Base-by-base conservation (phyloP, 2,888 invertebrate species). In the Crematogaster levior region DNA sequence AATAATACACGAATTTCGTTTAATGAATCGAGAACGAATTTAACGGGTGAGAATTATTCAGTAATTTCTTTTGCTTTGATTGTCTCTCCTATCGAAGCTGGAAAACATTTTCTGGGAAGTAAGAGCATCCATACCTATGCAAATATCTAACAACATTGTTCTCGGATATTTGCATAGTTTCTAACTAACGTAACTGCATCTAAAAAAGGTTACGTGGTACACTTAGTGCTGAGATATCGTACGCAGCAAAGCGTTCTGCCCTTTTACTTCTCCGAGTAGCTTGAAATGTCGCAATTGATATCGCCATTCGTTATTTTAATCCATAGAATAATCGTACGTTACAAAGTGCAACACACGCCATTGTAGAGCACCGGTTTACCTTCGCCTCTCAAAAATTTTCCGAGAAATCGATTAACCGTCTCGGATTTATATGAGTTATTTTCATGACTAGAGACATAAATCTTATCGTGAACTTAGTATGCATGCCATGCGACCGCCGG, bases 401-500 rank as follows among this genome's bases (percentile, higher is more conserved):
- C 24, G 12, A 65, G 65, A 84, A 84, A 88, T 89, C 83, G 80
- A 84, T 88, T 86, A 87, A 86, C 77, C 87, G 84, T 70, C 34
- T n/a, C 77, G 72, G 83, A 56, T 61, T 70, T 48, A 21, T 27
- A 30, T 37, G 21, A 58, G 61, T 81, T 77, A 79, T 75, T 86
- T 83, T 84, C 81, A 40, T 27, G 34, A 37, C 12, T 53, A 65
- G 58, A 30, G 84, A 82, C 60, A 86, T 87, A 88, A 86, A 87
- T 89, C 86, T 85, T 79, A 81, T 68, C 72, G 66, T 84, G 61
- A 68, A 85, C 88, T 90, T 89, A 90, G 86, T 89, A 90, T 88
- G 88, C 90, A 81, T 82, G 74, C 86, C 88, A 83, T 58, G 48
- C 58, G 48, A 70, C 74, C 51, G 51, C 48, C 83, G 79, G 68